Evolutionary conservation across 2,888 invertebrate species (phyloP).

Genomic region (Rotaria magnacalcarata): DNA sequence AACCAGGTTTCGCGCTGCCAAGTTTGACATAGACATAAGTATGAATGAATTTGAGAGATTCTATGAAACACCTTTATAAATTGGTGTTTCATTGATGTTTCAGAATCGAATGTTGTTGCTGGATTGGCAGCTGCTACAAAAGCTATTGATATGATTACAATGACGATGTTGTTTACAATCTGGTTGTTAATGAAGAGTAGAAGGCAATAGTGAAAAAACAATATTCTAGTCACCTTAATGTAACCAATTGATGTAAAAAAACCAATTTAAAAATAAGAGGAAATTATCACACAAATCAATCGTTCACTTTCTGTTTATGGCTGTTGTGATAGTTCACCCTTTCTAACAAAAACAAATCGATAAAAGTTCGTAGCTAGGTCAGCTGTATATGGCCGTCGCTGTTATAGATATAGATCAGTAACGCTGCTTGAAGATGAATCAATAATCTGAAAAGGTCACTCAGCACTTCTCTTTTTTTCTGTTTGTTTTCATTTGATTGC

Average conservation of each 20-base stretch:
- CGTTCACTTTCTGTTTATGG: background rate
- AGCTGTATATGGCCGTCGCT: background rate
- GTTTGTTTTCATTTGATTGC: background rate
- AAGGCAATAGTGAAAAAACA: background rate
- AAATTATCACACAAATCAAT: background rate
- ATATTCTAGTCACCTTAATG: background rate
- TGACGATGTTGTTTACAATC: background rate
- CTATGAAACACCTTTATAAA: background rate
- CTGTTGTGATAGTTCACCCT: background rate
- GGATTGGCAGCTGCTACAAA: background rate
- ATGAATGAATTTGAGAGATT: background rate
- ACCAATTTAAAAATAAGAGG: background rate
- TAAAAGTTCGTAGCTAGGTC: background rate
- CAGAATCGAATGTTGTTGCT: background rate
- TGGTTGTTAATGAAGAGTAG: background rate
- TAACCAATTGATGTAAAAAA: background rate
- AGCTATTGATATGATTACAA: background rate
- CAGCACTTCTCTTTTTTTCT: background rate
- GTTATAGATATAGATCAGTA: background rate
- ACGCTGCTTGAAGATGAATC: slow-evolving; percentile 14
- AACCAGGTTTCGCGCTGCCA: background rate
- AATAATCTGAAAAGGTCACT: slow-evolving; percentile 22
- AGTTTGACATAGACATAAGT: background rate
- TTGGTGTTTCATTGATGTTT: background rate
- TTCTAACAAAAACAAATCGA: background rate